phyloP scores from a whole-genome alignment of 92 coral and sea anemone genomes.

The Phenganax subtilis region DNA sequence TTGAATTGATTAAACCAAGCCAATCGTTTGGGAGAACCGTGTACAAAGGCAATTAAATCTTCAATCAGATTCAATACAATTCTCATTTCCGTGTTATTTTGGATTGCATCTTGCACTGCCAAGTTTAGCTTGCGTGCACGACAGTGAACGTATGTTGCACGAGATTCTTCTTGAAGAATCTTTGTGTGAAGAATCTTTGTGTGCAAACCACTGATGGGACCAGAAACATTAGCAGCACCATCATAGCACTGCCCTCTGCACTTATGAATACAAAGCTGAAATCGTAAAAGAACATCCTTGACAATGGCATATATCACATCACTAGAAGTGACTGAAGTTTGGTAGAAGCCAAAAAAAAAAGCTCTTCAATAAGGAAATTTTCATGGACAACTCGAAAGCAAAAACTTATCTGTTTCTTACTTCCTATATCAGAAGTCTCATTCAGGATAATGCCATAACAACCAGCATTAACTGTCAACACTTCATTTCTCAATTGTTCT shows the following conservation, averaged over 20 bases:
- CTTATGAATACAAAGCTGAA: constrained; percentile 27
- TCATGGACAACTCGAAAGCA: constrained; percentile 40
- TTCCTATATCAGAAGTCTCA: constrained; percentile 27
- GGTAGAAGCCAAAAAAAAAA: constrained; percentile 33
- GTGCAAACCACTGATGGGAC: constrained; percentile 22
- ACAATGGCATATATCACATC: constrained; percentile 35
- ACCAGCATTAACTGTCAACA: constrained; percentile 33
- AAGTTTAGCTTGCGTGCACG: constrained; percentile 32
- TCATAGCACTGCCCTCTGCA: constrained; percentile 38
- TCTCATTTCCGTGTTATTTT: constrained; percentile 34
- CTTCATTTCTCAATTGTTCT: constrained; percentile 20
- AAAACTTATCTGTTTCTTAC: constrained; percentile 36
- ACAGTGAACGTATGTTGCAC: constrained; percentile 40
- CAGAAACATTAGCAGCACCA: constrained; percentile 38
- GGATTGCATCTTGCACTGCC: constrained; percentile 34
- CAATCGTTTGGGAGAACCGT: constrained; percentile 31
- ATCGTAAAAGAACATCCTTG: constrained; percentile 37
- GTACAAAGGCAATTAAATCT: constrained; percentile 32
- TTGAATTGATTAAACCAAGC: constrained; percentile 29
- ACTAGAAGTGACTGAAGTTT: constrained; percentile 36
- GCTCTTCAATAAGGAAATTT: constrained; percentile 28
- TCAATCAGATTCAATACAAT: constrained; percentile 12
- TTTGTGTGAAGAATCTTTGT: constrained; percentile 31
- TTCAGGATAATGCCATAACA: constrained; percentile 36
- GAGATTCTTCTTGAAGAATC: constrained; percentile 25